Evolutionary conservation across 2,113 vertebrate genomes (phyloP).

Genomic region (Pheucticus melanocephalus): DNA sequence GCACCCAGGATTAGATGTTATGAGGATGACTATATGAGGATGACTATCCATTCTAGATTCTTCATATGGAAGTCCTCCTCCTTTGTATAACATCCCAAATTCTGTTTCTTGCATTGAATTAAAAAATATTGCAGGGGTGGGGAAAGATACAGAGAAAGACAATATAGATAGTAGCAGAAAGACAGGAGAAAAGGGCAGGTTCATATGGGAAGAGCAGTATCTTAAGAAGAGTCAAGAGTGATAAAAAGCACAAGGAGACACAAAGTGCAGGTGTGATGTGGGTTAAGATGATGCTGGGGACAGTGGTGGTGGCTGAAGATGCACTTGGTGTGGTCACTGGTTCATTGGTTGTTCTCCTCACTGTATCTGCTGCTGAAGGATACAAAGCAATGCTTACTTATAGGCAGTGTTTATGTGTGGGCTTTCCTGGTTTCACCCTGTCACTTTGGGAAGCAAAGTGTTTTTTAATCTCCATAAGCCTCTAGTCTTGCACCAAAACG

Average conservation of each 20-base stretch:
- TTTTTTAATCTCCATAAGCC: constrained; percentile 31
- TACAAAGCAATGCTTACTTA: neutral
- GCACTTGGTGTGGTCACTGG: neutral
- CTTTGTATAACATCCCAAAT: neutral
- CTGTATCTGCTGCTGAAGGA: neutral
- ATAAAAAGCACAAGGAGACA: neutral
- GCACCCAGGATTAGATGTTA: neutral
- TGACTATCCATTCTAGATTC: neutral
- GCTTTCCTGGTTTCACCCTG: neutral
- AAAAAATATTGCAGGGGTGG: neutral
- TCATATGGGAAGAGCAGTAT: neutral
- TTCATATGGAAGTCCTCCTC: neutral
- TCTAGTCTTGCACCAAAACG: neutral
- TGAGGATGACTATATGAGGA: neutral
- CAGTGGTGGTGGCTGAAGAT: neutral
- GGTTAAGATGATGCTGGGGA: neutral
- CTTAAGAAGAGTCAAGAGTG: neutral
- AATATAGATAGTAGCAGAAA: neutral
- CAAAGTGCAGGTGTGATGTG: neutral
- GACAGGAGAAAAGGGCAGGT: neutral
- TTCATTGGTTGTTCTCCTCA: neutral
- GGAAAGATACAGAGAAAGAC: neutral
- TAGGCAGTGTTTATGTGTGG: neutral
- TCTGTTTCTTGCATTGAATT: neutral
- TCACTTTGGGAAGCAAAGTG: neutral